Evolutionary conservation across 2,797 vertebrate genomes (phyloP).

Genomic region (Pitangus sulphuratus): DNA sequence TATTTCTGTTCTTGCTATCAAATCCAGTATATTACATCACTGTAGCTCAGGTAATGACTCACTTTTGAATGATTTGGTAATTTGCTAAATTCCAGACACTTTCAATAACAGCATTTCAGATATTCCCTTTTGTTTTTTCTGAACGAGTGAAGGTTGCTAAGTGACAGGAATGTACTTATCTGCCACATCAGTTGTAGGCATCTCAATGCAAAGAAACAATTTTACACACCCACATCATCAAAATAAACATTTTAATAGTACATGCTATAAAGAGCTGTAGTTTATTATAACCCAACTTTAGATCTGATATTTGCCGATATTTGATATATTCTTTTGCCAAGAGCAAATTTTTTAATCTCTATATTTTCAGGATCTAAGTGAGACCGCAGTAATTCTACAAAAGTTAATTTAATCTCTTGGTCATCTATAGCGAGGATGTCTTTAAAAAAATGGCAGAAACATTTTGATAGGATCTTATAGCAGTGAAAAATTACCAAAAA

Average conservation of each 20-base stretch:
- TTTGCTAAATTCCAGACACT: conserved; percentile 35
- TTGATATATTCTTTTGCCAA: neutral
- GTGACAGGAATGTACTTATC: conserved; percentile 31
- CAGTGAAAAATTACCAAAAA: neutral
- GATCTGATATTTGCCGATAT: neutral
- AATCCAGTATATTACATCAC: conserved; percentile 8
- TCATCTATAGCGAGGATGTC: neutral
- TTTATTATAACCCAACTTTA: neutral
- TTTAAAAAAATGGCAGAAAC: neutral
- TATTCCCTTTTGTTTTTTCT: neutral
- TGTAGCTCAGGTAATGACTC: conserved; percentile 41
- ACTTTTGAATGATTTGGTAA: conserved; percentile 29
- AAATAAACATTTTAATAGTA: conserved; percentile 12
- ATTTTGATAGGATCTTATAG: neutral
- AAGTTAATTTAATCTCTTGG: neutral
- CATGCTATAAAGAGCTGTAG: neutral
- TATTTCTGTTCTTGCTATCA: conserved; percentile 33
- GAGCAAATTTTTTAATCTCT: neutral
- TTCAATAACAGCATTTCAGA: conserved; percentile 30
- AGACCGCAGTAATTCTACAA: neutral
- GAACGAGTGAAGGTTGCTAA: conserved; percentile 47
- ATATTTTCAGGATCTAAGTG: neutral
- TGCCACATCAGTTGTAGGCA: conserved; percentile 13
- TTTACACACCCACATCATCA: neutral
- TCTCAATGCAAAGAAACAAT: conserved; percentile 25